These are phyloP conservation scores for Magallana angulata DNA, from an alignment of 1,140 invertebrate genomes.

Conservation along the genomic window DNA sequence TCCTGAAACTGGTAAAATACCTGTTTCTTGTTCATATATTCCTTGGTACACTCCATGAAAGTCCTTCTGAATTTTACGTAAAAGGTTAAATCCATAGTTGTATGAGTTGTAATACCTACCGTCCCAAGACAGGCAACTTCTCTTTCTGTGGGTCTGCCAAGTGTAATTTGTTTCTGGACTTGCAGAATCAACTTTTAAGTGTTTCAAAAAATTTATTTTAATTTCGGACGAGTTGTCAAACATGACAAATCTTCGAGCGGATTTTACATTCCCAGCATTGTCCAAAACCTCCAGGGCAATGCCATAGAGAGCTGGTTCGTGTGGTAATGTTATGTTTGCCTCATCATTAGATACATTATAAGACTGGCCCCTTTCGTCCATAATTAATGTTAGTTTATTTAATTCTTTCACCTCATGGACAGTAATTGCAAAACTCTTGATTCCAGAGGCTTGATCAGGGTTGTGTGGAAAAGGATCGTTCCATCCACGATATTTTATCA, in stretches of 20 bases:
- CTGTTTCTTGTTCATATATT: constrained; percentile 50
- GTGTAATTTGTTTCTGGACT: constrained; percentile 27
- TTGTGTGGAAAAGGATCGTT: constrained; percentile 29
- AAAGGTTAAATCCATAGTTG: constrained; percentile 41
- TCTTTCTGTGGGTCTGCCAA: constrained; percentile 56
- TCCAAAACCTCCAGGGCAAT: constrained; percentile 40
- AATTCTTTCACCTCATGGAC: constrained; percentile 56
- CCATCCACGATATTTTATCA: constrained; percentile 40
- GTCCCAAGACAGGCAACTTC: constrained; percentile 52
- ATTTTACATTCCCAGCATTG: constrained; percentile 52
- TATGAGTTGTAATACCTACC: constrained; percentile 53
- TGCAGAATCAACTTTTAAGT: constrained; percentile 41
- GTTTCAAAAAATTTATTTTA: background rate
- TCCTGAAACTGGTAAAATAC: constrained; percentile 49
- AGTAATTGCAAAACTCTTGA: constrained; percentile 40
- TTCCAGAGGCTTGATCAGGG: constrained; percentile 42
- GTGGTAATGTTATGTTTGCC: constrained; percentile 18
- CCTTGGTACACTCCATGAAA: constrained; percentile 40
- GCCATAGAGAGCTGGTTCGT: constrained; percentile 42
- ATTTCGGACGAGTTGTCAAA: constrained; percentile 59
- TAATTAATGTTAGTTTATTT: background rate
- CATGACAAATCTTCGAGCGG: constrained; percentile 59
- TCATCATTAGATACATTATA: background rate
- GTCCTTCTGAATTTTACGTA: constrained; percentile 47
- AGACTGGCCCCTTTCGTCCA: constrained; percentile 17